These are phyloP conservation scores for Synanthedon andrenaeformis DNA, from an alignment of 2,888 invertebrate genomes.

Conservation along the genomic window DNA sequence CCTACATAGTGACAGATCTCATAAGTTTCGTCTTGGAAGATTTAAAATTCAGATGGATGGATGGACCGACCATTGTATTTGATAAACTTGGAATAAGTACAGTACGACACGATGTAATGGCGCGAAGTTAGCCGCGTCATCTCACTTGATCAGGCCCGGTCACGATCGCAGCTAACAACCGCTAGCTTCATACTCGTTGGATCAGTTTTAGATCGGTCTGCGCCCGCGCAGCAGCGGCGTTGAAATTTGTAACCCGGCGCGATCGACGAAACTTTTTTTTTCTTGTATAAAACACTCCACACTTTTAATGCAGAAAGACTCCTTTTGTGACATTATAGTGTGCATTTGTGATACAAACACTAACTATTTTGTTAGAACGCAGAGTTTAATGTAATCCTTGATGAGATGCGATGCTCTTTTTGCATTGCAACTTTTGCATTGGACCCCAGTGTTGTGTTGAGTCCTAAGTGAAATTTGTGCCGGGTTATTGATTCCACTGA, in stretches of 20 bases:
- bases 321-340: neutral
- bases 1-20: too few relatives aligned
- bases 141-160: conserved; percentile 29
- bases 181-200: conserved; percentile 56
- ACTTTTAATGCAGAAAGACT: neutral
- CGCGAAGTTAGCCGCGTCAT: conserved; percentile 11
- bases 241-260: conserved; percentile 15
- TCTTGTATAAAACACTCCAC: conserved; percentile 9
- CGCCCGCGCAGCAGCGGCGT: conserved; percentile 40
- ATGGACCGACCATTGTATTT: too few relatives aligned
- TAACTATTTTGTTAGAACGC: neutral
- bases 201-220: conserved; percentile 56
- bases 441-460: conserved; percentile 23
- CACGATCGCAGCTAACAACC: conserved; percentile 25
- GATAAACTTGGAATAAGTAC: neutral
- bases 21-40: too few relatives aligned
- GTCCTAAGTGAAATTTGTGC: conserved; percentile 38
- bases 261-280: conserved; percentile 33
- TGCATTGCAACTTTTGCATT: conserved; percentile 30
- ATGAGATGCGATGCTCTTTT: conserved; percentile 17
- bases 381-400: neutral
- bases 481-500: conserved; percentile 29
- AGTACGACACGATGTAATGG: neutral
- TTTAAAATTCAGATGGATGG: too few relatives aligned
- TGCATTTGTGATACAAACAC: neutral